Evolutionary conservation across 2,888 invertebrate genomes (phyloP), one percentile per base, ranked within the genome.

Genomic region (Lepidocyrtoides sp.): DNA sequence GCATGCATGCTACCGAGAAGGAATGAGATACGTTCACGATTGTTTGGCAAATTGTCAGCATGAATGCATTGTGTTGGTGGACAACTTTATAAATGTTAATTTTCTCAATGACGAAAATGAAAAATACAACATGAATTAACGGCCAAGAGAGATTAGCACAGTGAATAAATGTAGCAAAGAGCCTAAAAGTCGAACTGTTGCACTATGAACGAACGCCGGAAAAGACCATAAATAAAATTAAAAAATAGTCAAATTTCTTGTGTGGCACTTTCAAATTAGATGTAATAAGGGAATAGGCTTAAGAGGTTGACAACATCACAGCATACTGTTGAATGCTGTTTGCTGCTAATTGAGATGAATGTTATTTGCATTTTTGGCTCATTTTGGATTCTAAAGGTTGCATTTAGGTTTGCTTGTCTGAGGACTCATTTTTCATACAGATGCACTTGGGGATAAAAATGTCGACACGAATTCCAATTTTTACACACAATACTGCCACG

Each of bases 351-450:
- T 26, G 44, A 48, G n/a, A 26, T 14, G 41, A 36, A 20, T 32
- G 20, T 12, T 12, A 86, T 86, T 86, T 86, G 86, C 86, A 86
- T 86, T 77, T 75, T 77, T 86, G 75, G 75, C 86, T 86, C 86
- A 63, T 86, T 86, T 77, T 32, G 29, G 63, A 86, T 86, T 86
- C 86, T 57, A 57, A 54, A 79, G 17, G 54, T 32, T 32, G 32
- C 3, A 57, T 57, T 79, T n/a, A 54, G 32, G 17, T 17, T 54
- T 72, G 48, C 51, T 66, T 32, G 29, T 10, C 1, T 36, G 10
- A 14, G 17, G 48, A n/a, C 51, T 48, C 14, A 10, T 44, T 72
- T 41, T 14, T 26, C n/a, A n/a, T n/a, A n/a, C n/a, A n/a, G 75
- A 75, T 75, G 75, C 26, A 48, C 75, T 75, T 48, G 75, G 23